Evolutionary conservation across 2,113 vertebrate species (phyloP).

Genomic region (Percopsis transmontana): DNA sequence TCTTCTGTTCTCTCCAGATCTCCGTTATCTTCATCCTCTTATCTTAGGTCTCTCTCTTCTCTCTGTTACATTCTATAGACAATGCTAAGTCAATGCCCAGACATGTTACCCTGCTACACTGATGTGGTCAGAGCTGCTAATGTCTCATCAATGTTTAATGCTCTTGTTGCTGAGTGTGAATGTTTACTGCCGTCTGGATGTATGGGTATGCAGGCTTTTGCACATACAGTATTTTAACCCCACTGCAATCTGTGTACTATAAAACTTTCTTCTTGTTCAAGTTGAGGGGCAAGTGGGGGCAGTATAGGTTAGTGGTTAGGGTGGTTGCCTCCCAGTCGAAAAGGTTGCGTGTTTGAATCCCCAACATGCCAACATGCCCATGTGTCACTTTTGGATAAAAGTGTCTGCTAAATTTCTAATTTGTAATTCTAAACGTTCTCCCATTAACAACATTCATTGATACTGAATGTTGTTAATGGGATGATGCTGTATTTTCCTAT

Average conservation of each 20-base stretch:
- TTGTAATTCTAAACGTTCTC: too few species aligned
- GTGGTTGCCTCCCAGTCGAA: too few species aligned
- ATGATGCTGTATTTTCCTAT: constrained; percentile 5
- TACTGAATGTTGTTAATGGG: background rate
- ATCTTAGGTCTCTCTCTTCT: background rate
- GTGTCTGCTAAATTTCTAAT: too few species aligned
- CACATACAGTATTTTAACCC: background rate
- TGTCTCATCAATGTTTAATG: constrained; percentile 26
- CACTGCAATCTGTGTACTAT: too few species aligned
- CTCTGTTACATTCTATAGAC: background rate
- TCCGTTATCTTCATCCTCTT: background rate
- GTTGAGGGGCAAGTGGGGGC: too few species aligned
- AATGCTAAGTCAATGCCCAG: constrained; percentile 36
- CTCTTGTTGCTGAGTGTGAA: rapidly evolving
- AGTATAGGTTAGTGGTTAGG: too few species aligned
- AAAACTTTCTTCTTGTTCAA: too few species aligned
- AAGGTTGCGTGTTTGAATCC: too few species aligned
- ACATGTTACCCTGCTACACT: constrained; percentile 22
- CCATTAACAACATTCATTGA: too few species aligned
- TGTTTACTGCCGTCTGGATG: constrained; percentile 10
- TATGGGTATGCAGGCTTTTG: background rate
- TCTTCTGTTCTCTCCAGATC: too few species aligned
- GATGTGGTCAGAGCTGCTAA: constrained; percentile 29
- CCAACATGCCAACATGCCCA: too few species aligned
- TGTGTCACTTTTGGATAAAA: too few species aligned